Percentiles rank a stretch among this genome's conserved stretches.
These are phyloP conservation scores for Anastatus disparis DNA, from an alignment of 1,140 invertebrate species.

Conservation along the genomic window DNA sequence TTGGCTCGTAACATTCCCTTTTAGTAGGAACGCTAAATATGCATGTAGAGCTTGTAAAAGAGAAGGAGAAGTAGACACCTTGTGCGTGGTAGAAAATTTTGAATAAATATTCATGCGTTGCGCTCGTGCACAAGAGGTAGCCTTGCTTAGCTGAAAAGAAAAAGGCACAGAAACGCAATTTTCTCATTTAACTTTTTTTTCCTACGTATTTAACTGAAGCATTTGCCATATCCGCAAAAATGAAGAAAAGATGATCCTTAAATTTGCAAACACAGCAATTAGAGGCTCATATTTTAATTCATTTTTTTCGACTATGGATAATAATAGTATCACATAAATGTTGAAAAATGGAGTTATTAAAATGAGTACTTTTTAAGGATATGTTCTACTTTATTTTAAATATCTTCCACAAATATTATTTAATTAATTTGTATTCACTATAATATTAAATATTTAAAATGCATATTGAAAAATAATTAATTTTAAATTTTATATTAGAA, in stretches of 20 bases:
- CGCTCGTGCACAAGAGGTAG: background rate
- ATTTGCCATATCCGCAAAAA: background rate
- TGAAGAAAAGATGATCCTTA: background rate
- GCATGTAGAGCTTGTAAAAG: constrained; percentile 25
- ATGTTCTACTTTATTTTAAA: too few species aligned
- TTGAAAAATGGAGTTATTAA: too few species aligned
- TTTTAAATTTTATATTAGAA: too few species aligned
- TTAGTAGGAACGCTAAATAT: constrained; percentile 43
- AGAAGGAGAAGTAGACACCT: constrained; percentile 20
- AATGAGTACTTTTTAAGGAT: too few species aligned
- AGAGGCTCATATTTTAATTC: background rate
- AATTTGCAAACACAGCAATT: constrained; percentile 30
- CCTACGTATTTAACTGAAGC: background rate
- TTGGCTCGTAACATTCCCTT: constrained; percentile 43
- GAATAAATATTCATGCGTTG: constrained; percentile 49
- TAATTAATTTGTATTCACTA: too few species aligned
- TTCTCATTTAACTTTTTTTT: constrained; percentile 28
- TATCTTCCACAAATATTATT: too few species aligned
- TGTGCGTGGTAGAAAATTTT: constrained; percentile 43
- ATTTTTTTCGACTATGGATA: too few species aligned
- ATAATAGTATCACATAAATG: too few species aligned
- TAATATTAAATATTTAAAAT: too few species aligned
- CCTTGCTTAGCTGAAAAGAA: constrained; percentile 9
- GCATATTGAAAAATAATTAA: too few species aligned
- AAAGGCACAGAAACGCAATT: constrained; percentile 27